Base-by-base conservation (phyloP, 2,797 vertebrate species). In the Eurystomus glaucurus region DNA sequence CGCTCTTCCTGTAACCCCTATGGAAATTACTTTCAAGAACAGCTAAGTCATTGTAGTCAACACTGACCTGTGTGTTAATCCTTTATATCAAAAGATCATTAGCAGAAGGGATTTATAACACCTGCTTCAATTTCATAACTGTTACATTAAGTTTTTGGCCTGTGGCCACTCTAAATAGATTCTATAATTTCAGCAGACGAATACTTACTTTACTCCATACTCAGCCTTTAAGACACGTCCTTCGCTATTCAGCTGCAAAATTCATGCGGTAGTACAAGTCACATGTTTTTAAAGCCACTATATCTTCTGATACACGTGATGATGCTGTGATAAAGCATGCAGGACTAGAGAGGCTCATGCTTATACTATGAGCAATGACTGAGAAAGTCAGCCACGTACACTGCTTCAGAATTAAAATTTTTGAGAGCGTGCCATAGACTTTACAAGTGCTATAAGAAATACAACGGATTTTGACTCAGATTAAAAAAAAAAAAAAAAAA, bases 91-190 rank as follows among this genome's bases (percentile, higher is more conserved):
- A 93, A 91, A 97, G 72, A 69, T 95, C 46, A 92, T 35, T 69
- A 93, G 37, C 35, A 87, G 55, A 70, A 81, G 46, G 37, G 70
- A 88, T 87, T 65, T 60, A 4, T 68, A 72, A 92, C 48, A 95
- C 9, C 60, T 75, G 39, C 61, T 90, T 37, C 11, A 81, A 85
- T 88, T 97, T 87, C 79, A 22, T 61, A 93, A 83, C 64, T 90
- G 41, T 60, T 94, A 68, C 8, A 88, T 26, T 75, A 94, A 74
- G 54, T 48, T 43, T 71, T 91, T 98, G 94, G 95, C 93, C 62
- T 58, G 74, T 50, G 84, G 96, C 96, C 96, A 97, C 46, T 88
- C 78, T 58, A 97, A 97, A 97, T 62, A 97, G 31, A 72, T 87
- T 87, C 90, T 71, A 82, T 92, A 50, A 95, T 95, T 97, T 97